Base-by-base conservation (phyloP, 2,888 invertebrate genomes). In the Loripinus fragilis region DNA sequence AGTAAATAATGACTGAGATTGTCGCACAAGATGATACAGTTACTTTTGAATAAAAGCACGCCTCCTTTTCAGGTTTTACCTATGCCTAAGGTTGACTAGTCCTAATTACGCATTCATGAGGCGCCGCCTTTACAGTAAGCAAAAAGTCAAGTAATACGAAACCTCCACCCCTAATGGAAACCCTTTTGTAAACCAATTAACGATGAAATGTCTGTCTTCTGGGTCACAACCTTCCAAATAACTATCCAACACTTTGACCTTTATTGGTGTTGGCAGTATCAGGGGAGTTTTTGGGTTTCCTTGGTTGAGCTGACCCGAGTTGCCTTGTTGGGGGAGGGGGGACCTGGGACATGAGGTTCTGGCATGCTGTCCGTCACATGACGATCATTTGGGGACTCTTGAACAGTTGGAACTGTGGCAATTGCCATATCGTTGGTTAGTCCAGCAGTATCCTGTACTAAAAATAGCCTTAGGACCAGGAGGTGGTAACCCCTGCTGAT, bases 171-270 rank as follows among this genome's bases (percentile, higher is more conserved):
- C 77, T 28, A 80, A 55, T 10, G 69, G 28, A 68, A 83, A 80
- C 1, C 80, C 80, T 2, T 23, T 0, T 48, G 15, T 67, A 33
- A 82, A 79, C 60, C 79, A 74, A 15, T 41, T 30, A 3, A 71
- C n/a, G 12, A 82, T 38, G 20, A 65, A 65, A 15, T 55, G 0
- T 30, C 15, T 74, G 23, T 52, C 17, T 5, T 25, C 38, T 20
- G n/a, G 30, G 45, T 76, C 66, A 74, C 76, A 78, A n/a, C 73
- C 74, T 23, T 48, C 12, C 23, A 74, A 45, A 17, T 76, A 48
- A 3, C 25, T 20, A 17, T 17, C 28, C 23, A 81, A 45, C 23
- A 42, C 64, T 20, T 72, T 28, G 23, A 38, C 28, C 2, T 35
- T 60, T 42, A 81, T 33, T 30, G 75, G 69, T 0, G 72, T 66